Base-by-base conservation (phyloP, 2,888 invertebrate genomes). In the Leptinotarsa juncta region DNA sequence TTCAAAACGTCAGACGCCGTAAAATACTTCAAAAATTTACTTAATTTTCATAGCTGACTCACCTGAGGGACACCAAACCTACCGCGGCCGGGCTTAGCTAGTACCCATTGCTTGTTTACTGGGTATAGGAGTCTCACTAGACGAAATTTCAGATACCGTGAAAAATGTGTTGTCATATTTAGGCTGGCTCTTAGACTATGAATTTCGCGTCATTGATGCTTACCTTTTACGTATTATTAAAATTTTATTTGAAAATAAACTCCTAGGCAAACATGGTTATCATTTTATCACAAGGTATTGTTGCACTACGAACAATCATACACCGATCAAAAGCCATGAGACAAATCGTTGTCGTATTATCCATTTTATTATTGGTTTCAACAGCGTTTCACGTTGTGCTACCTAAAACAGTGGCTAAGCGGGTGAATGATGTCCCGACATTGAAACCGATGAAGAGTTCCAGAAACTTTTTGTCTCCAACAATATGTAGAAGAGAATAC, bases 401-500 rank as follows among this genome's bases (percentile, higher is more conserved):
- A 32, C 18, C 32, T 16, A 7, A 42, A 16, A 42, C 16, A 62
- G 32, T 32, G 5, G n/a, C 7, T 16, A n/a, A 18, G 26, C 62
- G 42, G 32, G 4, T 42, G 5, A 62, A 10, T 26, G n/a, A 18
- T n/a, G 12, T 32, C 42, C 32, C 62, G 32, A 16, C 32, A 23
- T 14, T 2, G 62, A 42, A 26, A 42, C 69, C 65, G 3, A 51
- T 66, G n/a, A 73, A 68, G 32, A 55, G 49, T 26, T 65, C 69
- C 18, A 71, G 74, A 20, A 75, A 73, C 57, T 69, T 77, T 55
- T 32, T 75, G 14, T 68, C 60, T 14, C 57, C 67, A 4, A 66
- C 53, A 1, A 57, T 42, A 53, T 79, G 79, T 26, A 74, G 73
- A 50, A 3, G 32, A 3, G 76, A 76, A 12, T 77, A 69, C 55